Conservation (phyloP, 2,113 vertebrate genomes). For the Epinephelus cyanopodus region DNA sequence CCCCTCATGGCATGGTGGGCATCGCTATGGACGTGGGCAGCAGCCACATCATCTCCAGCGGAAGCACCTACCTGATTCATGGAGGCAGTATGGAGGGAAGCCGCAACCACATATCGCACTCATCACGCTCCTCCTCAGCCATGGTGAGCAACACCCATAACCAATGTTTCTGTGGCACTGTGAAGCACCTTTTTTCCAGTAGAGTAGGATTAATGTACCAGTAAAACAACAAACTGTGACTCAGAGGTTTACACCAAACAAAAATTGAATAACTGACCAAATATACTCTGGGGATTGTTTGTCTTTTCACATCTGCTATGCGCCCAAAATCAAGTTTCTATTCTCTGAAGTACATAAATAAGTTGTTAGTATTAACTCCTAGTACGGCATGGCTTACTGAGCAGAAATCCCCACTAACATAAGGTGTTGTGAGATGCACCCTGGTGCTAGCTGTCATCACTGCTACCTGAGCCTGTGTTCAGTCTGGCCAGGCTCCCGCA, state of each 20-base stretch:
- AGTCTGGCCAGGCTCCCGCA: constrained; percentile 26
- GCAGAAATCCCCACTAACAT: background rate
- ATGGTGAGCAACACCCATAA: constrained; percentile 87
- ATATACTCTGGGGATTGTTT: background rate
- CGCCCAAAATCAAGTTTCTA: background rate
- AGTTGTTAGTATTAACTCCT: background rate
- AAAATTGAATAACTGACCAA: background rate
- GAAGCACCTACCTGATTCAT: constrained; percentile 96
- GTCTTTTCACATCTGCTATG: background rate
- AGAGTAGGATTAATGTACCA: background rate
- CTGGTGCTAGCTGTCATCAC: constrained; percentile 5
- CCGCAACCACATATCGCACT: constrained; percentile 93
- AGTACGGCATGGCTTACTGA: background rate
- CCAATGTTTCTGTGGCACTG: background rate
- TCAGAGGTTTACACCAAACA: background rate
- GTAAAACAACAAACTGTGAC: background rate
- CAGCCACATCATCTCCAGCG: constrained; percentile 93
- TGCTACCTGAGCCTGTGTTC: constrained; percentile 34
- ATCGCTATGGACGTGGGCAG: constrained; percentile 95
- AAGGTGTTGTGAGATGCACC: background rate
- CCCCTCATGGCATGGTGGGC: constrained; percentile 96
- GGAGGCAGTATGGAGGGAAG: constrained; percentile 91
- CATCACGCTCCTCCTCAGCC: constrained; percentile 96
- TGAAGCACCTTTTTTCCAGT: background rate
- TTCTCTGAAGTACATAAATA: background rate